A percentile compares a stretch with the other conserved stretches of the same genome.
phyloP scores from a whole-genome alignment of 2,113 vertebrate genomes.

The Ceyx cyanopectus region DNA sequence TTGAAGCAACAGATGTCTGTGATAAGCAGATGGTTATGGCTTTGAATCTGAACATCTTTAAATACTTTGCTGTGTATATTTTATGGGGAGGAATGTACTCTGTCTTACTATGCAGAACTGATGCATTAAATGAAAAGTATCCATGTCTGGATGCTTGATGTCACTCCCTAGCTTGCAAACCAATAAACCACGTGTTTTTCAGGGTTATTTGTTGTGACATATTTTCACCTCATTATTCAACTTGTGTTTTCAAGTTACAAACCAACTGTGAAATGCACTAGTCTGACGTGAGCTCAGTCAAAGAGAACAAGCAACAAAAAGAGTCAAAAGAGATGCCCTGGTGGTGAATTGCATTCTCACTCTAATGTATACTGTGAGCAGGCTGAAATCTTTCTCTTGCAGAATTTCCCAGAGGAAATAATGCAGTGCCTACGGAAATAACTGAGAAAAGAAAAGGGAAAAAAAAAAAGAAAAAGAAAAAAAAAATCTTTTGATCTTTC shows the following conservation, averaged over 20 bases:
- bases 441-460: not conserved
- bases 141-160: slow-evolving; percentile 21
- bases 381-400: not conserved
- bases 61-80: slow-evolving; percentile 36
- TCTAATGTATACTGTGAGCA: not conserved
- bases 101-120: not conserved
- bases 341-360: not conserved
- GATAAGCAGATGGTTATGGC: slow-evolving; percentile 50
- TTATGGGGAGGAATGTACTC: slow-evolving; percentile 27
- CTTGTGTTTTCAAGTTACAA: slow-evolving; percentile 64
- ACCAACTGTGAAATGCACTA: not conserved
- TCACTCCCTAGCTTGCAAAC: slow-evolving; percentile 22
- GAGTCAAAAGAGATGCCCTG: not conserved
- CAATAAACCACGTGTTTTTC: slow-evolving; percentile 24
- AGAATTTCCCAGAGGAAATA: slow-evolving; percentile 36
- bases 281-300: not conserved
- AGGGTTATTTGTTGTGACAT: slow-evolving; percentile 12
- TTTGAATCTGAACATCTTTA: slow-evolving; percentile 56
- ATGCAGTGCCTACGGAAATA: not conserved
- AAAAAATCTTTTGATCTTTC: slow-evolving; percentile 16
- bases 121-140: slow-evolving; percentile 29
- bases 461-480: no score
- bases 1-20: slow-evolving; percentile 58
- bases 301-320: not conserved
- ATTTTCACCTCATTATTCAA: slow-evolving; percentile 52